Base-by-base conservation (phyloP, 2,797 vertebrate species). In the Heterohyrax brucei region DNA sequence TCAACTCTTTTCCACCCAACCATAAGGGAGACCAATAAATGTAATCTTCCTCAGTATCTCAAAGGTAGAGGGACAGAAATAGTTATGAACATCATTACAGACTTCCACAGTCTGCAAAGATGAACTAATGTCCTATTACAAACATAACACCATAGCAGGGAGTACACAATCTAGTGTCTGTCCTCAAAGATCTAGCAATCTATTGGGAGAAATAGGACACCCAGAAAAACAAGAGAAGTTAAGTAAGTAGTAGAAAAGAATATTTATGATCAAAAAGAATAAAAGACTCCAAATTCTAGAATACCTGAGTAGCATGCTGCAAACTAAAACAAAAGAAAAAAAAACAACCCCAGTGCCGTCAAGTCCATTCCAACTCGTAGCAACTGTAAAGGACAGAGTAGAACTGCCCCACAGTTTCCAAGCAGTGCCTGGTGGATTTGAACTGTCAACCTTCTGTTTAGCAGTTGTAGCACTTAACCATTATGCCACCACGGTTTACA, bases 251-350 rank as follows among this genome's bases (percentile, higher is more conserved):
- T 39, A 73, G 8, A 72, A 44, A 92, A 81, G 64, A 64, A 18
- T 19, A 85, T 59, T 88, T 85, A 61, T 2, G 95, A 39, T 68
- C 26, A 77, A 56, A 94, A 80, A 21, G 56, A 91, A 62, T 85
- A 46, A 28, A 24, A 94, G 94, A 66, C 72, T 21, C 82, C 18
- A 84, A 89, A 73, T 72, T 95, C 78, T 89, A 94, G 56, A 93
- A 70, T 26, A 61, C 0, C 12, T 85, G 39, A 77, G 59, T 61
- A 96, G 68, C 66, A 94, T 59, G 39, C 39, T 39, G 39, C 39
- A 39, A 39, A 39, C 39, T 39, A 39, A 39, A 39, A 39, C 39
- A 39, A 39, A 39, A 39, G 39, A 39, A 39, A 39, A 39, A 39
- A 39, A 39, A 39, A 39, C 39, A 39, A 39, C 39, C 39, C 39